phyloP scores from a whole-genome alignment of 2,888 invertebrate genomes.

The Serrognathus titanus region DNA sequence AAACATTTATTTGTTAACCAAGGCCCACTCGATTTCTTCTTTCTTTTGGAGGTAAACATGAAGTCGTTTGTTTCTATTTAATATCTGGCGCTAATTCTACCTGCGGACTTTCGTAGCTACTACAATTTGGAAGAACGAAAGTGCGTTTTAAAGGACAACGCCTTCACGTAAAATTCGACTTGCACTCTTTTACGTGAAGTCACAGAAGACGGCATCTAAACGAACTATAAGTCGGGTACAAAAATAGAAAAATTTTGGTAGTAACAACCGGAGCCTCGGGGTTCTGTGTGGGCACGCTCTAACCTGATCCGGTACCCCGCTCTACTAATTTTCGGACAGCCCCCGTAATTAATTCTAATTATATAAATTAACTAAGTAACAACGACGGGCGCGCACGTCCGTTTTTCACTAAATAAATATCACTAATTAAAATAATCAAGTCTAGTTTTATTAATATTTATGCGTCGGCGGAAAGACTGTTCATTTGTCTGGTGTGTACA shows the following conservation, averaged over 20 bases:
- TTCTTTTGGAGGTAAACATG: too few species aligned
- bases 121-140: neutral
- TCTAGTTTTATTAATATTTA: too few species aligned
- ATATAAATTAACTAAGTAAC: slow-evolving; percentile 1
- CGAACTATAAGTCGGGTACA: slow-evolving; percentile 21
- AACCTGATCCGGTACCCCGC: slow-evolving; percentile 8
- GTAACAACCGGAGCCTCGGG: slow-evolving; percentile 1
- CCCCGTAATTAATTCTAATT: slow-evolving; percentile 11
- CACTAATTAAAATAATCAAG: too few species aligned
- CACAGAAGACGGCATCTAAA: slow-evolving; percentile 11
- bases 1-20: too few species aligned
- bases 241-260: slow-evolving; percentile 21
- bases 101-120: too few species aligned
- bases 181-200: slow-evolving; percentile 5
- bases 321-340: slow-evolving; percentile 5
- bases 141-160: neutral
- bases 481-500: too few species aligned
- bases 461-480: too few species aligned
- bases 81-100: too few species aligned
- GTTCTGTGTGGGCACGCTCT: slow-evolving; percentile 4
- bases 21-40: too few species aligned
- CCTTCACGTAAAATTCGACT: neutral
- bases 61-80: too few species aligned
- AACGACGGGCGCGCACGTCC: neutral
- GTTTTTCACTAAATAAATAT: too few species aligned